Evolutionary conservation across 2,113 vertebrate species (phyloP).

Genomic region (Tapirus terrestris): DNA sequence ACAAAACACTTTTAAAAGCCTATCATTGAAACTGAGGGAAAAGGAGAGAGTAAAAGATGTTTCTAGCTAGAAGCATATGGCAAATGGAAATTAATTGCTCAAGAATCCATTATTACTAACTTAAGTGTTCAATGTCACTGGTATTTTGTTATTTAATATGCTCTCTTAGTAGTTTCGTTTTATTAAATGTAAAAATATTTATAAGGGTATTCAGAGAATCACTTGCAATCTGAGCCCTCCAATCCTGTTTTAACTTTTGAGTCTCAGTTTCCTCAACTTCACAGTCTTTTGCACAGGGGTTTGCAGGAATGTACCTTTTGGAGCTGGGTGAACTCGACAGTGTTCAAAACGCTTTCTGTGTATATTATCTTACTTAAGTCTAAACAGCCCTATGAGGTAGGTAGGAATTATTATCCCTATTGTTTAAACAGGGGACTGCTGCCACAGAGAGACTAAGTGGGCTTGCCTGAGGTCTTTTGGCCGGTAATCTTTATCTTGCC

Average conservation of each 20-base stretch:
- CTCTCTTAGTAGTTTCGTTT: not conserved
- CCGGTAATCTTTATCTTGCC: not conserved
- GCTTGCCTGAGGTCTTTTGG: not conserved
- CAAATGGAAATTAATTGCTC: not conserved
- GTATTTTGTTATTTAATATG: not conserved
- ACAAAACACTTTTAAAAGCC: not conserved
- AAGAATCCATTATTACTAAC: not conserved
- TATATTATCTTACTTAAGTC: not conserved
- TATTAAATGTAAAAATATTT: conserved; percentile 1
- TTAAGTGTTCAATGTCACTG: not conserved
- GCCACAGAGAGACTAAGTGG: not conserved
- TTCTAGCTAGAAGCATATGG: not conserved
- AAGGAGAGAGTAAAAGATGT: not conserved
- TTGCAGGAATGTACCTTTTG: not conserved
- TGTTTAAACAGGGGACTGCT: not conserved
- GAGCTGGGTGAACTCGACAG: not conserved
- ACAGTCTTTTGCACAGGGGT: not conserved
- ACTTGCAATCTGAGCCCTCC: not conserved
- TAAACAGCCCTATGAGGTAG: not conserved
- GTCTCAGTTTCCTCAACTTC: not conserved
- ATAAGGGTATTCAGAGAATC: not conserved
- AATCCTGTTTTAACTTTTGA: not conserved
- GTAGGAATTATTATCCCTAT: not conserved
- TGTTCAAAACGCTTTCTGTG: conserved; percentile 2
- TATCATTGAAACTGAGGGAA: not conserved